Percentiles rank a stretch among this genome's conserved stretches.
Evolutionary conservation across 2,888 invertebrate genomes (phyloP).

Genomic region (Phaonia tiefii): DNA sequence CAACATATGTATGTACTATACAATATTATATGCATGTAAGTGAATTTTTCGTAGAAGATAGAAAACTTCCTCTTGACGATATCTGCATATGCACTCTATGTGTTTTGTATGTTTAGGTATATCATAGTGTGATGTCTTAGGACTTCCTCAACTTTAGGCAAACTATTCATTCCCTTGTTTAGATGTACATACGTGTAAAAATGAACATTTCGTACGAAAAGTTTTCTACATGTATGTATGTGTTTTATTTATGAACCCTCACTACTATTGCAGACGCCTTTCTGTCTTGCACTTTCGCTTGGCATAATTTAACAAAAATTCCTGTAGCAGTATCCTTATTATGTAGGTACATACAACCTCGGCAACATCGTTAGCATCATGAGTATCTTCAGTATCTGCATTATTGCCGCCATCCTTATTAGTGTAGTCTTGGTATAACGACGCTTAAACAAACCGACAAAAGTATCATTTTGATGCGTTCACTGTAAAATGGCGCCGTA

Average conservation of each 20-base stretch:
- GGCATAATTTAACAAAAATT: conserved; percentile 49
- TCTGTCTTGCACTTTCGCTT: conserved; percentile 64
- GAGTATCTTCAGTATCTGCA: neutral
- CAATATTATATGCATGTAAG: neutral
- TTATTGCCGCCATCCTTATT: conserved; percentile 20
- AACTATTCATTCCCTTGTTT: conserved; percentile 1
- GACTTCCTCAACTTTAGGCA: neutral
- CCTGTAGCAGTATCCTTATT: conserved; percentile 31
- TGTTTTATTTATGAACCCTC: conserved; percentile 16
- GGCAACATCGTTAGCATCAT: conserved; percentile 22
- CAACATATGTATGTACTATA: too few species aligned
- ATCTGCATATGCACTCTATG: neutral
- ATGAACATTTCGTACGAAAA: neutral
- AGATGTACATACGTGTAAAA: neutral
- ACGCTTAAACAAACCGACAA: conserved; percentile 27
- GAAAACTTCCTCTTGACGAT: neutral
- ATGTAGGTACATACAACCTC: conserved; percentile 22
- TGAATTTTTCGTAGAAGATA: neutral
- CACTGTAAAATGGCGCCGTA: conserved; percentile 57
- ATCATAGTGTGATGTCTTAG: conserved; percentile 3
- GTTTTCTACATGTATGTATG: too few species aligned
- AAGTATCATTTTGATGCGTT: conserved; percentile 66
- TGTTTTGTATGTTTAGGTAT: neutral
- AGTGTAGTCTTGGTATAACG: conserved; percentile 14
- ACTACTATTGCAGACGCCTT: conserved; percentile 45